Evolutionary conservation across 1,140 invertebrate species (phyloP), one percentile per base, ranked within the genome.

Genomic region (Cherax destructor): DNA sequence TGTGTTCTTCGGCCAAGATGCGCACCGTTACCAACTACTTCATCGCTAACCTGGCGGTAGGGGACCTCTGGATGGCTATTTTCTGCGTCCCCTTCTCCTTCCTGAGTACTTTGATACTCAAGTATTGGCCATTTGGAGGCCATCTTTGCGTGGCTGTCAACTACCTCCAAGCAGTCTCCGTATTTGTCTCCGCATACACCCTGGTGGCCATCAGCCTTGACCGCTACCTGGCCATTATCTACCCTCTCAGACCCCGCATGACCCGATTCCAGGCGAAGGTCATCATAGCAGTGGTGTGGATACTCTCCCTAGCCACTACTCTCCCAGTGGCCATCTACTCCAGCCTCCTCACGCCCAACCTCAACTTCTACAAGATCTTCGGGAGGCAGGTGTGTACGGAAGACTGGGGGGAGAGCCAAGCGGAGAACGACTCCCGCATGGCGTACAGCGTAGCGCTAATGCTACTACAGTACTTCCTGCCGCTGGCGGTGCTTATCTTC

Each of bases 81-180:
- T 96, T 98, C 91, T 98, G 97, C 94, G 96, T 98, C n/a, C 97
- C 98, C 2, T 98, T 98, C 93, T 97, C 97, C 4, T 98, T 97
- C 92, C 95, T 98, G 1, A 96, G 97, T 4, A 96, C 96, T 49
- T 94, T 98, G 65, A 95, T 97, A 41, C 94, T 97, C 24, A 96
- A 96, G 92, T 96, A 97, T 93, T 98, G 97, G 97, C 97, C 97
- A 0, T 98, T 98, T 93, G 97, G 97, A 6, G 94, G 94, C 10
- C 94, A 96, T 10, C 95, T 98, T 93, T 98, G 97, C 94, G 96
- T 96, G 69, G 94, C 96, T 18, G 97, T 98, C 84, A 97, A 96
- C 94, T 98, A 97, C 94, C 96, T 96, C 1, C 95, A 93, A 94
- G 97, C 96, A 0, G 96, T 98, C 1, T 97, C 97, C 1, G 97